Conservation (phyloP, 2,888 invertebrate genomes). For the Dendrolimus houi region DNA sequence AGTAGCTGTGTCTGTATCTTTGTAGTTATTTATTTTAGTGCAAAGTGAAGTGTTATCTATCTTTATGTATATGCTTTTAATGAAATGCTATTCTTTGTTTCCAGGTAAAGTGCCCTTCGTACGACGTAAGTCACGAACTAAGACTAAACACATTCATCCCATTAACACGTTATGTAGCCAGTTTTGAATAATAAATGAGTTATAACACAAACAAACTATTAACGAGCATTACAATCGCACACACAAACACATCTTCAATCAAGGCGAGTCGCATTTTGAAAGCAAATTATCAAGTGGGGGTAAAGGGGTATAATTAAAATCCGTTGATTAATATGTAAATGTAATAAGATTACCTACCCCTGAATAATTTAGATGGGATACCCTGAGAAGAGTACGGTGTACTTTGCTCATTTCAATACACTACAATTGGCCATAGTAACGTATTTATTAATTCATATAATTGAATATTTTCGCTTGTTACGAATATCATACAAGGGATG, state of each 20-base stretch:
- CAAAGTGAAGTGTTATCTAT: too few species aligned
- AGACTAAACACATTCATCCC: constrained; percentile 8
- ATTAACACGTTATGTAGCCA: constrained; percentile 19
- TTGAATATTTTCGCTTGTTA: too few species aligned
- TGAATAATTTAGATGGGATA: constrained; percentile 82
- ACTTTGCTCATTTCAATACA: constrained; percentile 54
- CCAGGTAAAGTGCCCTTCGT: constrained; percentile 42
- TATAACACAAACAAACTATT: constrained; percentile 52
- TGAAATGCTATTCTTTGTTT: constrained; percentile 20
- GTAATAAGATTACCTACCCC: constrained; percentile 98
- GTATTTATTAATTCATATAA: too few species aligned
- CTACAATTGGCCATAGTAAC: constrained; percentile 25
- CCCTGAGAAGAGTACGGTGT: constrained; percentile 65
- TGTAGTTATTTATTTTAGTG: too few species aligned
- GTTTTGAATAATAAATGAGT: constrained; percentile 26
- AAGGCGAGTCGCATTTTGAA: constrained; percentile 69
- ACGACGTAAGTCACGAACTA: constrained; percentile 23
- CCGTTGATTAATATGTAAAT: constrained; percentile 99
- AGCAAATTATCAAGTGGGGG: constrained; percentile 71
- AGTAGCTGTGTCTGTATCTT: too few species aligned
- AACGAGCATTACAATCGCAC: constrained; percentile 42
- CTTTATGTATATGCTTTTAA: too few species aligned
- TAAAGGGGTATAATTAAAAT: constrained; percentile 95
- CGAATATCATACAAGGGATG: too few species aligned
- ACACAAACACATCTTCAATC: constrained; percentile 57